These are phyloP conservation scores for Clusia tigrina DNA, from an alignment of 2,888 invertebrate genomes.

Conservation along the genomic window DNA sequence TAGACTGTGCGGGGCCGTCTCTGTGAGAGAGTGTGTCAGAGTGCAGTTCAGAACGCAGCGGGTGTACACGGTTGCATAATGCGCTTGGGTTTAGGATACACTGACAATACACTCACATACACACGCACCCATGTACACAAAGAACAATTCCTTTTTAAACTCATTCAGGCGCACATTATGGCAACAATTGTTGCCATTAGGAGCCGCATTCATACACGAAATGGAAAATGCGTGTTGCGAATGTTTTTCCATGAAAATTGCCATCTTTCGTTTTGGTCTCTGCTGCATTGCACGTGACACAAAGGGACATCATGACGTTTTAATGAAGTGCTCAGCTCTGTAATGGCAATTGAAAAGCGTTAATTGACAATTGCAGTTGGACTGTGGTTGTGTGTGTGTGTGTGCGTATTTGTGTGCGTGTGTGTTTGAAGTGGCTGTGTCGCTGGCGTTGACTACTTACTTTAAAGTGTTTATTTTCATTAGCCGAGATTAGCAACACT, in stretches of 20 bases:
- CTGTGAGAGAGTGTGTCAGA: too few species aligned
- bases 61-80: constrained; percentile 3
- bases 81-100: background rate
- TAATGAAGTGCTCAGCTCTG: constrained; percentile 45
- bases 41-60: too few species aligned
- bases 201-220: too few species aligned
- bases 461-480: constrained; percentile 9
- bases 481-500: constrained; percentile 13
- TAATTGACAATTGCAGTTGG: constrained; percentile 8
- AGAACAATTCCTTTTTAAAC: background rate
- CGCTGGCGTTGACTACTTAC: background rate
- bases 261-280: background rate
- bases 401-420: background rate
- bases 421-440: background rate
- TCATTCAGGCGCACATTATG: constrained; percentile 9
- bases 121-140: too few species aligned
- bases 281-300: background rate
- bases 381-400: background rate
- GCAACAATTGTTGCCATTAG: background rate
- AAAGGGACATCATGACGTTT: constrained; percentile 30
- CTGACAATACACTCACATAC: background rate
- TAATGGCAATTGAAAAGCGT: constrained; percentile 13
- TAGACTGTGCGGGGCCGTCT: too few species aligned
- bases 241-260: constrained; percentile 12
- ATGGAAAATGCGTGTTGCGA: background rate